These are phyloP conservation scores for Matsumyia berberina DNA, from an alignment of 2,888 invertebrate species.

Conservation along the genomic window DNA sequence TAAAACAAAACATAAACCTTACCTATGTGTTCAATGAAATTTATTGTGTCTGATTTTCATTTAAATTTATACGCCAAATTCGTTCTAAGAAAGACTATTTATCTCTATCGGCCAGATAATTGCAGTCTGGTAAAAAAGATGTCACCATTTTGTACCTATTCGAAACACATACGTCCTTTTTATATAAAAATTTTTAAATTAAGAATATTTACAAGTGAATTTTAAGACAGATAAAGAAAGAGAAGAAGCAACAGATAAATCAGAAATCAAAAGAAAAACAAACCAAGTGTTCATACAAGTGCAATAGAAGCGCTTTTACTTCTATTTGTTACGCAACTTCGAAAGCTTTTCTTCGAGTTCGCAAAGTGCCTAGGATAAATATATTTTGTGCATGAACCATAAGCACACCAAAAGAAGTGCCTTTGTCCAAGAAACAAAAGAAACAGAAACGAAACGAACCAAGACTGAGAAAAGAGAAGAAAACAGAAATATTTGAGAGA, in stretches of 20 bases:
- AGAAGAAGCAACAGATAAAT: background rate
- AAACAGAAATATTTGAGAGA: too few species aligned
- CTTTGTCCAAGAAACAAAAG: constrained; percentile 47
- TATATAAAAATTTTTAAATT: constrained; percentile 76
- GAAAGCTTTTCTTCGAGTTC: constrained; percentile 72
- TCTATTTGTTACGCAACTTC: constrained; percentile 18
- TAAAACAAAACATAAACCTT: constrained; percentile 35
- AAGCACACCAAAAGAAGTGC: constrained; percentile 56
- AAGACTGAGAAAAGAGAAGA: constrained; percentile 36
- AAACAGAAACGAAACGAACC: constrained; percentile 20
- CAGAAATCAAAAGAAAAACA: constrained; percentile 20
- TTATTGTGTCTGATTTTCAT: constrained; percentile 71
- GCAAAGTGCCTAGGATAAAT: constrained; percentile 71
- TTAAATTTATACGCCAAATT: constrained; percentile 69
- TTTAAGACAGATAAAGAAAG: constrained; percentile 37
- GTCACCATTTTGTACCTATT: constrained; percentile 78
- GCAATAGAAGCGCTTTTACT: constrained; percentile 56
- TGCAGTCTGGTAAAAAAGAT: constrained; percentile 73
- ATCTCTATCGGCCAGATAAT: constrained; percentile 67
- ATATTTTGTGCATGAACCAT: constrained; percentile 63
- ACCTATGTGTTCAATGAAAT: constrained; percentile 75
- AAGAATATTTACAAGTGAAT: constrained; percentile 76
- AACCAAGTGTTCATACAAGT: constrained; percentile 32
- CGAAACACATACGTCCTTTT: constrained; percentile 79
- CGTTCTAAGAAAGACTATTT: constrained; percentile 62